phyloP scores from a whole-genome alignment of 2,113 vertebrate species.

The Martes martes region DNA sequence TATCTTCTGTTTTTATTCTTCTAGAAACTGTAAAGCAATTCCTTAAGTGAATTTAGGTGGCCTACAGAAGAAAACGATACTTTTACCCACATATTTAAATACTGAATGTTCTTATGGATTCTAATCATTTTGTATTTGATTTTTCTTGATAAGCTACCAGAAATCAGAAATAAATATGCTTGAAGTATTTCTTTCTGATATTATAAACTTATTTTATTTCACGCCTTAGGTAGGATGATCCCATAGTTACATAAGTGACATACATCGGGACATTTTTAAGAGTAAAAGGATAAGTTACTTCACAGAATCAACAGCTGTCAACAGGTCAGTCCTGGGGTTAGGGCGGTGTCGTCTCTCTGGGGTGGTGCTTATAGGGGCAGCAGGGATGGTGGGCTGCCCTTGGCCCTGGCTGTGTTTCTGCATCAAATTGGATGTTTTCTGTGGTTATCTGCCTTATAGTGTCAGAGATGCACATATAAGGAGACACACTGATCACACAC shows the following conservation, averaged over 20 bases:
- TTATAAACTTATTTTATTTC: neutral
- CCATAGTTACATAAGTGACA: neutral
- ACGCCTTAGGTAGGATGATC: neutral
- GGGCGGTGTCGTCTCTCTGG: accelerated
- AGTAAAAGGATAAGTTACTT: neutral
- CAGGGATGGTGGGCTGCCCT: accelerated
- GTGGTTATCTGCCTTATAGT: accelerated
- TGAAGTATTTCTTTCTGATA: no score
- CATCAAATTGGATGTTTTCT: accelerated
- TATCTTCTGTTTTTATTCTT: neutral
- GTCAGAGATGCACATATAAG: accelerated
- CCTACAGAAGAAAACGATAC: neutral
- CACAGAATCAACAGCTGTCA: accelerated
- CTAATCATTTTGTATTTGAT: neutral
- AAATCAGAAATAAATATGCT: neutral
- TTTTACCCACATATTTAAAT: neutral
- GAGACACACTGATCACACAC: accelerated
- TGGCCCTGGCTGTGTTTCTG: neutral
- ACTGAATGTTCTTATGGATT: neutral
- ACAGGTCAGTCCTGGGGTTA: accelerated
- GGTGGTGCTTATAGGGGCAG: accelerated
- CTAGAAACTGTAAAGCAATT: neutral
- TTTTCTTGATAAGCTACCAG: neutral
- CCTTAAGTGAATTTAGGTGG: neutral
- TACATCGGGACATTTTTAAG: neutral